phyloP scores from a whole-genome alignment of 1,140 invertebrate species.

The Hycleus cichorii region DNA sequence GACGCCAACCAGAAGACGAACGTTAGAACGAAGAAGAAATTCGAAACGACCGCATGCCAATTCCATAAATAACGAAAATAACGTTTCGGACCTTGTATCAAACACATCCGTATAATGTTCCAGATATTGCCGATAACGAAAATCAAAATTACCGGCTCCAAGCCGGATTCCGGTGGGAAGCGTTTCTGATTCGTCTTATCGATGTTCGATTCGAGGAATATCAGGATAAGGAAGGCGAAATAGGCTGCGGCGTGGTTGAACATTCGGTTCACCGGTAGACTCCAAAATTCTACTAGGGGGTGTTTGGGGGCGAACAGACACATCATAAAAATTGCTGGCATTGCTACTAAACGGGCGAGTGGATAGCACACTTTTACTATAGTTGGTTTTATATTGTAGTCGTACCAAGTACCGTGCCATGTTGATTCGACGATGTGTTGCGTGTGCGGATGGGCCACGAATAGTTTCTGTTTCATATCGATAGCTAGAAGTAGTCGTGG shows the following conservation, averaged over 20 bases:
- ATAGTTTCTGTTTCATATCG: constrained; percentile 64
- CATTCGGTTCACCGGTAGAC: constrained; percentile 51
- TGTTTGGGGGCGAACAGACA: constrained; percentile 41
- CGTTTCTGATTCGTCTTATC: constrained; percentile 47
- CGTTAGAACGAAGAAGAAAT: constrained; percentile 43
- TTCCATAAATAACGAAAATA: constrained; percentile 48
- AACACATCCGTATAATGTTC: constrained; percentile 44
- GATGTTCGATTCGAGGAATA: constrained; percentile 50
- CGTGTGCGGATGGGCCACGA: constrained; percentile 66
- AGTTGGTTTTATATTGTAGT: constrained; percentile 45
- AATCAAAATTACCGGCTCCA: constrained; percentile 42
- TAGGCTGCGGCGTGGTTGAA: constrained; percentile 55
- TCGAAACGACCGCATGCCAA: constrained; percentile 44
- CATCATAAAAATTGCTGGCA: constrained; percentile 45
- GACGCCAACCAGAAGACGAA: constrained; percentile 48
- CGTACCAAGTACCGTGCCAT: constrained; percentile 50
- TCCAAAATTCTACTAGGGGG: constrained; percentile 39
- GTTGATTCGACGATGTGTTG: constrained; percentile 49
- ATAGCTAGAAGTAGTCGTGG: constrained; percentile 62
- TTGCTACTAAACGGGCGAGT: constrained; percentile 39
- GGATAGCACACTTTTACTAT: constrained; percentile 35
- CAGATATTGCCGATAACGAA: constrained; percentile 43
- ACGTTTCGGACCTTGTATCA: constrained; percentile 44
- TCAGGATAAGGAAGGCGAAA: constrained; percentile 52
- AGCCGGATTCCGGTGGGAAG: constrained; percentile 47